A percentile compares a stretch with the other conserved stretches of the same genome.
phyloP scores from a whole-genome alignment of 2,888 invertebrate species.

The Parasteatoda lunata region DNA sequence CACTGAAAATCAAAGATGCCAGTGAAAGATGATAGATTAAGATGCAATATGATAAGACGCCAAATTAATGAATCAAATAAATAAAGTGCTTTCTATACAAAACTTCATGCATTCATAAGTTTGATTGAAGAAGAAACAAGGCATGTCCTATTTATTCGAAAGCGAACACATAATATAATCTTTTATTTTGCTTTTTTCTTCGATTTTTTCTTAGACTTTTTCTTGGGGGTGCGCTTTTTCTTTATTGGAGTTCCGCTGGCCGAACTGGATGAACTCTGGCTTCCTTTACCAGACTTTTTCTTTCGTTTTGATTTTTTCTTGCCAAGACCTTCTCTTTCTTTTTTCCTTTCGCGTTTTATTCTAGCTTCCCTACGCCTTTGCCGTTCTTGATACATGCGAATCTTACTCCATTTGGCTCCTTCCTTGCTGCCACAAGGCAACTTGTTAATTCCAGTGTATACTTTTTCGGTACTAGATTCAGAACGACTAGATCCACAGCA shows the following conservation, averaged over 20 bases:
- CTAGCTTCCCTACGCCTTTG: conserved; percentile 27
- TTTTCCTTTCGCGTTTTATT: conserved; percentile 1
- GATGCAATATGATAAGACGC: no score
- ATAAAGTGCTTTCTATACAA: background rate
- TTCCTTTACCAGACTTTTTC: background rate
- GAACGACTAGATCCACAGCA: no score
- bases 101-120: background rate
- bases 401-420: conserved; percentile 40
- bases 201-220: background rate
- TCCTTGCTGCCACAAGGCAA: no score
- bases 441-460: no score
- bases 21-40: no score
- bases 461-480: no score
- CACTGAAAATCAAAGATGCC: no score
- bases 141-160: background rate
- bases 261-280: background rate
- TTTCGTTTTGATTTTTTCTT: background rate
- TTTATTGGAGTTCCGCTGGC: background rate
- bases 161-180: background rate
- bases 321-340: conserved; percentile 1
- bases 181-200: conserved; percentile 9
- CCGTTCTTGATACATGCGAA: conserved; percentile 41
- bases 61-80: background rate
- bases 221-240: conserved; percentile 2
- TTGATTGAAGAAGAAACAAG: background rate